These are phyloP conservation scores for Nesoenas mayeri DNA, from an alignment of 2,113 vertebrate species.

Conservation along the genomic window DNA sequence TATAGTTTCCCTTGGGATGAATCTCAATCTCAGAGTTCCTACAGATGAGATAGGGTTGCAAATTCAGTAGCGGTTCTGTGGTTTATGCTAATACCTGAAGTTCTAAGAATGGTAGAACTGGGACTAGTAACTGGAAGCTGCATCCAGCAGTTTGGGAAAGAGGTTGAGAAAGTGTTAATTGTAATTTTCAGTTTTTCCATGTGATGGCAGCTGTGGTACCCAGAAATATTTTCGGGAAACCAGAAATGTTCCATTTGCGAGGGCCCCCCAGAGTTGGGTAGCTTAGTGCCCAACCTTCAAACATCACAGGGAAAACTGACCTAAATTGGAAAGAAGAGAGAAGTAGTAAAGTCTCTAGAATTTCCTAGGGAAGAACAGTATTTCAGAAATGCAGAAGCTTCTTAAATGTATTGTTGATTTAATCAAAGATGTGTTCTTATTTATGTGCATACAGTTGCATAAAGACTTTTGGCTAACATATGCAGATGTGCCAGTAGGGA, in stretches of 20 bases:
- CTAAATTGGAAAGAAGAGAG: neutral
- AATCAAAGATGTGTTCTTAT: neutral
- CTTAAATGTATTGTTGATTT: neutral
- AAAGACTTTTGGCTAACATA: neutral
- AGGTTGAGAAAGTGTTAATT: neutral
- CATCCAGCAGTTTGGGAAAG: neutral
- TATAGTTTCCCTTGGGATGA: neutral
- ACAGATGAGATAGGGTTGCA: neutral
- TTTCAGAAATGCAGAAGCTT: neutral
- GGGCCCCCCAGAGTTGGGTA: neutral
- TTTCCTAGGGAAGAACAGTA: neutral
- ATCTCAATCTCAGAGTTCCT: neutral
- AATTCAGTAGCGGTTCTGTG: neutral
- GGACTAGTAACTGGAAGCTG: neutral
- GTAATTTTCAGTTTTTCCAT: neutral
- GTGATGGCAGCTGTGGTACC: slow-evolving; percentile 9
- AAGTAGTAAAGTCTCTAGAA: neutral
- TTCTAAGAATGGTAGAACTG: neutral
- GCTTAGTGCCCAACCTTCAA: neutral
- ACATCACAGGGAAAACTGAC: neutral
- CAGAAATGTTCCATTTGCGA: neutral
- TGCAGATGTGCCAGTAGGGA: neutral
- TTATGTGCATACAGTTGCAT: neutral
- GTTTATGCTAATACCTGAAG: neutral
- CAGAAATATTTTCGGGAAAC: accelerated